Evolutionary conservation across 2,797 vertebrate species (phyloP), one percentile per base, ranked within the genome.

Genomic region (Lutra lutra): DNA sequence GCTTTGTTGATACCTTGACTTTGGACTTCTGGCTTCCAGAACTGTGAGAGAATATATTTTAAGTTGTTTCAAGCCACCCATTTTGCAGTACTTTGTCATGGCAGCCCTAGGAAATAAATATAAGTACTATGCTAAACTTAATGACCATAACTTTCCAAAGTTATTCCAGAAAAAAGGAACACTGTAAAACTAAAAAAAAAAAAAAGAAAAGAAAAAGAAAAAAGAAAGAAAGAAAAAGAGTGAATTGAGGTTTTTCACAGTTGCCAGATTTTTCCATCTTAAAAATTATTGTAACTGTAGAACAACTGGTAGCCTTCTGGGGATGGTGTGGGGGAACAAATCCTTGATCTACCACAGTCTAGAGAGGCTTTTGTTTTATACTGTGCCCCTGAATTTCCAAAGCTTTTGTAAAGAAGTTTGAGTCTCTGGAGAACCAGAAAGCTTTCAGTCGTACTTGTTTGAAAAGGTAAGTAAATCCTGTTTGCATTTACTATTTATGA

Each of bases 401-500:
- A 91, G 20, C 58, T 97, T 97, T 84, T 92, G 77, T 97, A 64
- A 98, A 98, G 96, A 97, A 98, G 89, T 83, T 56, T 38, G 0
- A 15, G 51, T 97, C 97, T 98, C 98, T 29, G 54, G 95, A 98
- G 98, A 89, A 97, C 77, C 86, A 32, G 78, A 96, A 98, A 94
- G 97, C 96, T 98, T 89, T 97, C 97, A 98, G 93, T 56, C 29
- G 70, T 94, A 79, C 94, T 97, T 80, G 91, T 94, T 95, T 66
- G 96, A 91, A 97, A 98, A 98, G 96, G 96, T 97, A 96, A 98
- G 97, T 98, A 93, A 97, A 97, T 91, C 94, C 97, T 94, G 72
- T 93, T 97, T 97, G 58, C 98, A 98, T 98, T 98, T 97, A 95
- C 97, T 98, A 98, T 98, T 99, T 97, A 98, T 98, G 98, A 99